Conservation (phyloP, 2,113 vertebrate species). For the Columba janthina region DNA sequence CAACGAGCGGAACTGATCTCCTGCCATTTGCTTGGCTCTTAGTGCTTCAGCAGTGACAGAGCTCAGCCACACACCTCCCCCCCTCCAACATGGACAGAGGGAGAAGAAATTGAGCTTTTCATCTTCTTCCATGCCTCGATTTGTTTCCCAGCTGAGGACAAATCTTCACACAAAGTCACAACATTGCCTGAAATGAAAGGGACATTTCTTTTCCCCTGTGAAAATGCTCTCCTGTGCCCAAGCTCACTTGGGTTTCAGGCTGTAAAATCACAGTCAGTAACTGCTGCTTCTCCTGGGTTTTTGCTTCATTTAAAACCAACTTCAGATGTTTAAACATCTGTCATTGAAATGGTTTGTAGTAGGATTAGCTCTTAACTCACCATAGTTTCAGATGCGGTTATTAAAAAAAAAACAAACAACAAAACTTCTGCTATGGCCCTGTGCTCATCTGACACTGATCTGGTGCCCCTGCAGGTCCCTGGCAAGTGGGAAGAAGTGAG, state of each 20-base stretch:
- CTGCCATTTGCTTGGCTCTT: not conserved
- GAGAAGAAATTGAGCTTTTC: not conserved
- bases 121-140: not conserved
- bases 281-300: not conserved
- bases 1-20: accelerated
- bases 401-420: not conserved
- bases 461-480: not conserved
- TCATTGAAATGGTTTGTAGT: not conserved
- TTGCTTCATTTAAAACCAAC: not conserved
- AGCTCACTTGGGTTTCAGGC: not conserved
- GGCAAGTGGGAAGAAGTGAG: not conserved
- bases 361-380: not conserved
- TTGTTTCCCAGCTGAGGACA: not conserved
- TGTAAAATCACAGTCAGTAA: not conserved
- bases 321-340: not conserved
- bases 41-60: not conserved
- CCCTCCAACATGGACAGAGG: not conserved
- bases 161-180: accelerated
- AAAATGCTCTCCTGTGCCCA: not conserved
- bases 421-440: not conserved
- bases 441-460: not conserved
- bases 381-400: not conserved
- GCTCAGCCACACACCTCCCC: accelerated
- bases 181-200: not conserved
- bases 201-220: not conserved